phyloP scores from a whole-genome alignment of 2,888 invertebrate genomes.

The Scrobipalpa atriplicella region DNA sequence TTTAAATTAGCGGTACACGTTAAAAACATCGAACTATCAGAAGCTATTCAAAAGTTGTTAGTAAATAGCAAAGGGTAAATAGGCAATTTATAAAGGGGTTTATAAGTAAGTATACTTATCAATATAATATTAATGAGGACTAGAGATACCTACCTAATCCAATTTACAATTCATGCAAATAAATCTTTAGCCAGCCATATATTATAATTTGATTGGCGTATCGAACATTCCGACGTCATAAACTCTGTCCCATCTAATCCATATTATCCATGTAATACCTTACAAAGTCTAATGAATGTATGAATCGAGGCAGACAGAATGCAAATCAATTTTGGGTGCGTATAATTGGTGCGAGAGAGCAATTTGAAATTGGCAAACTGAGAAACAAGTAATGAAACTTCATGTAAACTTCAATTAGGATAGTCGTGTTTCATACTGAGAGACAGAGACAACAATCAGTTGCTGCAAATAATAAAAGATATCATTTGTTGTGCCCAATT shows the following conservation, averaged over 20 bases:
- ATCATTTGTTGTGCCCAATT: no score
- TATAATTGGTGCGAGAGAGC: not conserved
- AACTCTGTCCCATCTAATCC: constrained; percentile 25
- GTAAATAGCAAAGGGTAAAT: no score
- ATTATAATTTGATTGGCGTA: constrained; percentile 31
- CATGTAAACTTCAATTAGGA: not conserved
- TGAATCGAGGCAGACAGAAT: constrained; percentile 3
- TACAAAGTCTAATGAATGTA: constrained; percentile 28
- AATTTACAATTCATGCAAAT: constrained; percentile 29
- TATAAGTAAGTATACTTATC: no score
- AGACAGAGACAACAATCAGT: not conserved
- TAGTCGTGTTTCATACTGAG: no score
- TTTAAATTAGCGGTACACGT: no score
- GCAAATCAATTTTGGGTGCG: not conserved
- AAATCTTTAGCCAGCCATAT: constrained; percentile 24
- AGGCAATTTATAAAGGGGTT: no score
- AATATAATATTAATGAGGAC: no score
- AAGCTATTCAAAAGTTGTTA: no score
- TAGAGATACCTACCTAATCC: not conserved
- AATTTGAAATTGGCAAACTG: not conserved
- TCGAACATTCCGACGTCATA: constrained; percentile 26
- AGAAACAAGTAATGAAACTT: not conserved
- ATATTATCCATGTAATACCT: constrained; percentile 23
- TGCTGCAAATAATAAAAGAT: not conserved
- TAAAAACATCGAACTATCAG: no score